Percentiles rank a stretch among this genome's conserved stretches.
Evolutionary conservation across 2,797 vertebrate genomes (phyloP).

Genomic region (Pogoniulus pusillus): DNA sequence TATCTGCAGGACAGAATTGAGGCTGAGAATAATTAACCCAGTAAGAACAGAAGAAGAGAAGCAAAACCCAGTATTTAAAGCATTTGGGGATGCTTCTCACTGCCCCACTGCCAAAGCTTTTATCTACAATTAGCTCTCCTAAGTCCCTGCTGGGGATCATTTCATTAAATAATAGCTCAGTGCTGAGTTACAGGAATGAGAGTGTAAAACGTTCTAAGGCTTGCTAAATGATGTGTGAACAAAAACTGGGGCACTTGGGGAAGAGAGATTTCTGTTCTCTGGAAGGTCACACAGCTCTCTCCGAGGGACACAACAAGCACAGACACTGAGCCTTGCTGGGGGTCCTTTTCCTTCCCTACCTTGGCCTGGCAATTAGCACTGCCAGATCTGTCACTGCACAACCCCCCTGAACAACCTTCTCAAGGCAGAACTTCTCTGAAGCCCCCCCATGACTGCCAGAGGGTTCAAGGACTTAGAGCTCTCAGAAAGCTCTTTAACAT

Average conservation of each 20-base stretch:
- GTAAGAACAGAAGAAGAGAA: background rate
- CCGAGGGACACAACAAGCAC: background rate
- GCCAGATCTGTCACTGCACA: background rate
- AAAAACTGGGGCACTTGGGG: background rate
- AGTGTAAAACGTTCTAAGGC: constrained; percentile 9
- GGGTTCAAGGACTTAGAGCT: background rate
- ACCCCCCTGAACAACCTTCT: background rate
- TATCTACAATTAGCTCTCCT: background rate
- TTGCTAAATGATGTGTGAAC: constrained; percentile 9
- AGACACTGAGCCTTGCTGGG: background rate
- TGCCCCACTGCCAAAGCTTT: background rate
- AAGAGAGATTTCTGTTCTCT: background rate
- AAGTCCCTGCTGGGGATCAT: background rate
- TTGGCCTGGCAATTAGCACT: background rate
- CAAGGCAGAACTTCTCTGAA: background rate
- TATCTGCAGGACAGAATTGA: background rate
- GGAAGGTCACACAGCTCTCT: background rate
- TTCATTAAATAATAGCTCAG: constrained; percentile 20
- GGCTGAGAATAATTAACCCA: background rate
- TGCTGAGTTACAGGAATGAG: background rate
- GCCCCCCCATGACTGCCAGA: background rate
- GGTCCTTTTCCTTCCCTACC: background rate
- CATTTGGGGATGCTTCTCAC: background rate
- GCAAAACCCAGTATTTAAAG: background rate
- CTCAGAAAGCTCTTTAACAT: background rate